Evolutionary conservation across 2,888 invertebrate genomes (phyloP).

Genomic region (Venusia cambrica): DNA sequence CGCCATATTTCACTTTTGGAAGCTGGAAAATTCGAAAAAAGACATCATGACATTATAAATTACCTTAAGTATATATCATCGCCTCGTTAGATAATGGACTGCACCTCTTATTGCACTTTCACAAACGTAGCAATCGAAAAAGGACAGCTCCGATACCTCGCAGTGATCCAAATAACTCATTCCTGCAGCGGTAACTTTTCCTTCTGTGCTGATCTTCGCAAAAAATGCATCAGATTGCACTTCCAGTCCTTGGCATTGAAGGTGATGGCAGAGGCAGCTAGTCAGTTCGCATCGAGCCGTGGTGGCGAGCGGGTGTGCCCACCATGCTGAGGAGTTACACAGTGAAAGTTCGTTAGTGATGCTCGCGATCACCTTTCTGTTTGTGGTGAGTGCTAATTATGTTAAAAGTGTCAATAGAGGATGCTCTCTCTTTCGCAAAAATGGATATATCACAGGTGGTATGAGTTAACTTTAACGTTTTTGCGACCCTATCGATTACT

Average conservation of each 20-base stretch:
- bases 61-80: too few relatives aligned
- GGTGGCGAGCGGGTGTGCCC: constrained; percentile 51
- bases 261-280: constrained; percentile 18
- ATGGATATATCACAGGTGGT: constrained; percentile 27
- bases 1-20: too few relatives aligned
- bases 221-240: constrained; percentile 51
- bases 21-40: not conserved
- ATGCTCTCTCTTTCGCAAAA: constrained; percentile 44
- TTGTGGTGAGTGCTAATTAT: constrained; percentile 77
- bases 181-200: constrained; percentile 54
- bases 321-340: constrained; percentile 59
- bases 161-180: constrained; percentile 31
- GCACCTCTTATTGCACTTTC: constrained; percentile 11
- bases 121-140: constrained; percentile 12
- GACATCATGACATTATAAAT: not conserved
- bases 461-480: constrained; percentile 7
- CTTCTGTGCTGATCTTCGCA: constrained; percentile 42
- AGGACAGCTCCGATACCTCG: constrained; percentile 16
- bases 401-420: constrained; percentile 60
- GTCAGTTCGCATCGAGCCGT: constrained; percentile 61
- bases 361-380: constrained; percentile 73
- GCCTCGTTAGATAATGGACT: not conserved
- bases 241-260: constrained; percentile 59
- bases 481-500: too few relatives aligned
- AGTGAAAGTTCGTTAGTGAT: constrained; percentile 78